phyloP scores from a whole-genome alignment of 1,140 invertebrate species.

The Phymastichus coffea region DNA sequence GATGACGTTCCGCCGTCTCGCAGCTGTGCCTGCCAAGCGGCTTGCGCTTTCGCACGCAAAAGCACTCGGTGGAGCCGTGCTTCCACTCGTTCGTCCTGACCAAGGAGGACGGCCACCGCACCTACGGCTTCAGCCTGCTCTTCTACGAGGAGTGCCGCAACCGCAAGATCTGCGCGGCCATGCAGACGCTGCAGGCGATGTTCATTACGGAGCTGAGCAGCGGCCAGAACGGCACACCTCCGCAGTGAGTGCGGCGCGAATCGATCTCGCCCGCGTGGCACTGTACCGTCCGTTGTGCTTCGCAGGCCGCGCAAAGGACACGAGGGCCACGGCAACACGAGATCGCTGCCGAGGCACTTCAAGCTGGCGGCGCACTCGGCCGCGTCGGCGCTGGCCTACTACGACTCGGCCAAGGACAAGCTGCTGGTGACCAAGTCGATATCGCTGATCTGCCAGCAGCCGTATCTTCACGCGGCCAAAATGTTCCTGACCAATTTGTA shows the following conservation, averaged over 20 bases:
- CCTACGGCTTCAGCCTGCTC: constrained; percentile 90
- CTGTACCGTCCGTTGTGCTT: not conserved
- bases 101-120: constrained; percentile 90
- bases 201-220: constrained; percentile 86
- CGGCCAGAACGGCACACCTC: constrained; percentile 63
- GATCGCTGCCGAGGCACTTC: constrained; percentile 84
- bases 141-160: constrained; percentile 96
- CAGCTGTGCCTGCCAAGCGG: constrained; percentile 93
- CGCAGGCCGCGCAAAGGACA: constrained; percentile 59
- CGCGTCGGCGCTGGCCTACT: constrained; percentile 78
- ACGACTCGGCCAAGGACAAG: constrained; percentile 90
- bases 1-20: too few relatives aligned
- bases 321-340: constrained; percentile 66
- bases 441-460: constrained; percentile 84
- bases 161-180: constrained; percentile 87
- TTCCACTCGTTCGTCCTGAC: constrained; percentile 98
- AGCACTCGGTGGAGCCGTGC: constrained; percentile 81
- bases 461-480: constrained; percentile 83
- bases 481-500: constrained; percentile 86
- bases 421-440: constrained; percentile 95
- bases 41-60: constrained; percentile 90
- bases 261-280: not conserved
- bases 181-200: constrained; percentile 94
- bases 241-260: constrained; percentile 39
- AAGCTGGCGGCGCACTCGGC: constrained; percentile 77